Evolutionary conservation across 2,888 invertebrate species (phyloP), one percentile per base, ranked within the genome.

Genomic region (Zygaena filipendulae): DNA sequence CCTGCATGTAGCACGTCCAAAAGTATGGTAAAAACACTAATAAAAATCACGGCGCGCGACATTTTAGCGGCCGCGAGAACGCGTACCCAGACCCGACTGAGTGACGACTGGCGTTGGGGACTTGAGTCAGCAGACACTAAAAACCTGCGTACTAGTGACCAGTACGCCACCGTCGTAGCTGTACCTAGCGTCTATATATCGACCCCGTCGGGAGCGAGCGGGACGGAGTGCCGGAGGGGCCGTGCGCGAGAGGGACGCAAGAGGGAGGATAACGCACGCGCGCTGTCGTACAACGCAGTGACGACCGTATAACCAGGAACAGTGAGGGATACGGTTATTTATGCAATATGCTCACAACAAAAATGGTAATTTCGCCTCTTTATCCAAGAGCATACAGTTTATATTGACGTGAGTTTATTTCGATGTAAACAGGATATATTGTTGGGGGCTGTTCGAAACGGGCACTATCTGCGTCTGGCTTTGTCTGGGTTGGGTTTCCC

Each of bases 21-120:
- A 66, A 81, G 68, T 69, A 82, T 72, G 66, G 77, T 72, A 69
- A 82, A 79, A 64, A 81, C 82, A 82, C 82, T 77, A 62, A 82
- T 67, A 72, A 82, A 74, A 67, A 82, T 74, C 70, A 82, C 79
- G 72, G 79, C 81, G 64, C 81, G 83, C 83, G 82, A 71, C 84
- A 84, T 84, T 64, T 66, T 82, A 61, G 79, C 77, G 72, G 67
- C 66, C 75, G 74, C 75, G 68, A 43, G 39, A 39, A 35, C 57
- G 59, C 64, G 62, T 56, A 56, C 48, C 52, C 52, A 40, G 39
- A 47, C 52, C 52, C 54, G 60, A 59, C 58, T 59, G 59, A n/a
- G 51, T 52, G 43, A 52, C 39, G 45, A 48, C 52, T 59, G 59
- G 69, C 75, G 74, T 74, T 59, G 49, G 51, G 46, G 45, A 57